Base-by-base conservation (phyloP, 2,113 vertebrate genomes). In the Myrmophylax atrothorax region DNA sequence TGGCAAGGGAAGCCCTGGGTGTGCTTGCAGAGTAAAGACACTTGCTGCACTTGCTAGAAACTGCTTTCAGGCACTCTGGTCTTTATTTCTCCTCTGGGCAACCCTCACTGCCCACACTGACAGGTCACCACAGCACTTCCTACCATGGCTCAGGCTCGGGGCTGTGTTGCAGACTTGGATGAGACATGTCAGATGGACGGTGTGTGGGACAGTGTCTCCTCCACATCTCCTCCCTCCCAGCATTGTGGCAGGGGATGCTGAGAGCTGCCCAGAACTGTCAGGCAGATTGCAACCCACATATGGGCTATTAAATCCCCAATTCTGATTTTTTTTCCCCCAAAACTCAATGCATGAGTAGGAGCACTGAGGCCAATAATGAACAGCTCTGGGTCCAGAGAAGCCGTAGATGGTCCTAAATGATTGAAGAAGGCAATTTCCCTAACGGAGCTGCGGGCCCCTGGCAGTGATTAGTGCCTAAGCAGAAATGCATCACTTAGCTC, bases 121-220 rank as follows among this genome's bases (percentile, higher is more conserved):
- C 2, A 7, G 58, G 52, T 50, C 42, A 18, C 52, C 1, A 8
- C 40, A 4, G 67, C 0, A 7, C 29, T 80, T 68, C 55, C n/a
- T 0, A 0, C 38, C 37, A 12, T 1, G 4, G n/a, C 19, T 3
- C 7, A 40, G 53, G 17, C 38, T 31, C 0, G 0, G 76, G 56
- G 60, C 29, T 59, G 49, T 33, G 70, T 16, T 28, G 8, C 24
- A 17, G 58, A 55, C 49, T 89, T 18, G 37, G 24, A 38, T 55
- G 50, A 79, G 49, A 69, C 2, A 6, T 1, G 4, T 55, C 19
- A 49, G 44, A 26, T 49, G 74, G 87, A 24, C 33, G 47, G 53
- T 37, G 17, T 28, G 56, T 13, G 18, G 11, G 18, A 8, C 0
- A 3, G n/a, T 1, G 0, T 19, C 11, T 81, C 63, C 38, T 40